Evolutionary conservation across 1,140 invertebrate genomes (phyloP).

Genomic region (Thereuonema tuberculata): DNA sequence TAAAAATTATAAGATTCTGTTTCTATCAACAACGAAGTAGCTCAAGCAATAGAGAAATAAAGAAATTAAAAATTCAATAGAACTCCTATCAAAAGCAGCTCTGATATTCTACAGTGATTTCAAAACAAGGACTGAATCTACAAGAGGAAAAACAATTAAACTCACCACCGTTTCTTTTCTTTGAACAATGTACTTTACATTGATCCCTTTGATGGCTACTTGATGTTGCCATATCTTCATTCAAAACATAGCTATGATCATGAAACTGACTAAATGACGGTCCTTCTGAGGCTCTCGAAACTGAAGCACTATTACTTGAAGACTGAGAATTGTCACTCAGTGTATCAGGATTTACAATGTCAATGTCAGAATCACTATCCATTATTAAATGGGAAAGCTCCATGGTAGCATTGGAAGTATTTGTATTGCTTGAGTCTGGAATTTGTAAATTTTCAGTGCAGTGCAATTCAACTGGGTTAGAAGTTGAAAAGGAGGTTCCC

Average conservation of each 20-base stretch:
- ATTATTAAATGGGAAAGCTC: background rate
- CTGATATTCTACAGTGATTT: background rate
- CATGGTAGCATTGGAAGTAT: background rate
- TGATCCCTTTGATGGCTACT: background rate
- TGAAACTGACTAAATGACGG: background rate
- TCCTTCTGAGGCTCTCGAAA: background rate
- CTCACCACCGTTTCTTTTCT: background rate
- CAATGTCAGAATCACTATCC: conserved; percentile 6
- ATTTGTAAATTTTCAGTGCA: too few species aligned
- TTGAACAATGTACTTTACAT: background rate
- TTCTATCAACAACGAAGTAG: too few species aligned
- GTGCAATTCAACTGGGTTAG: too few species aligned
- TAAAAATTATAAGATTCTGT: too few species aligned
- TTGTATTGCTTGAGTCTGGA: background rate
- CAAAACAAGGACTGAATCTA: too few species aligned
- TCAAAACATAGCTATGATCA: background rate
- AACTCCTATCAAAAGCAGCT: background rate
- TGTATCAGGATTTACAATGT: conserved; percentile 4
- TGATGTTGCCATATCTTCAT: background rate
- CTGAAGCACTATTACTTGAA: background rate
- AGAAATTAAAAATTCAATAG: background rate
- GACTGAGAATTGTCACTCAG: background rate
- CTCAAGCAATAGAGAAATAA: background rate
- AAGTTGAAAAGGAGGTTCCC: background rate
- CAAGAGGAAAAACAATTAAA: too few species aligned